Base-by-base conservation (phyloP, 2,888 invertebrate genomes). In the Drosophila barbarae region DNA sequence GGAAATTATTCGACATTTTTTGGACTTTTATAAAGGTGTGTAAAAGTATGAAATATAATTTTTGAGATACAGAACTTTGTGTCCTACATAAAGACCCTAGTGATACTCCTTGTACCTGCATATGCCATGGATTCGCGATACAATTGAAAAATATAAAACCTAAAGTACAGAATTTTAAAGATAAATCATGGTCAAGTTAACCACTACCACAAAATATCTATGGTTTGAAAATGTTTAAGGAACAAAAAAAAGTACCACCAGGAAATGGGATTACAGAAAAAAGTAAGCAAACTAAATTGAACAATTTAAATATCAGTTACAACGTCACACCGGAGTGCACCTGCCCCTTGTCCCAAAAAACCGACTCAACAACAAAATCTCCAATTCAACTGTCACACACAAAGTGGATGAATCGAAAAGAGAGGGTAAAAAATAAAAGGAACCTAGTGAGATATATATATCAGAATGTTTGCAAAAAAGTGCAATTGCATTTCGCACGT, bases 401-500 rank as follows among this genome's bases (percentile, higher is more conserved):
- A 65, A 51, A 44, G 46, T 42, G 53, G 38, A 36, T 44, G 34
- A 59, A 30, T 32, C 46, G 61, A 38, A 6, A n/a, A 34, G 9
- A 15, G 38, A 59, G n/a, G n/a, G 5, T 38, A 28, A 39, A 47
- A 13, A 36, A 38, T 35, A 50, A 54, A 51, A 13, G 8, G 5
- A 47, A n/a, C 28, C 32, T 23, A 15, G 38, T 38, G 42, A 52
- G 73, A 67, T 67, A 73, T 66, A 68, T 67, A 76, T 73, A 76
- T 74, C 67, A 58, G 44, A 76, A 59, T 53, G 42, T 56, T 50
- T n/a, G 28, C 30, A 21, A 66, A 67, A 68, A 53, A 61, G 9
- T 68, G 50, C 71, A 72, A 77, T 77, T 74, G 64, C 65, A 69
- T 68, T 70, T 69, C 65, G 44, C 80, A 79, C 80, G 77, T 77